Conservation (phyloP, 2,888 invertebrate genomes). For the Lasioglossum lativentre region DNA sequence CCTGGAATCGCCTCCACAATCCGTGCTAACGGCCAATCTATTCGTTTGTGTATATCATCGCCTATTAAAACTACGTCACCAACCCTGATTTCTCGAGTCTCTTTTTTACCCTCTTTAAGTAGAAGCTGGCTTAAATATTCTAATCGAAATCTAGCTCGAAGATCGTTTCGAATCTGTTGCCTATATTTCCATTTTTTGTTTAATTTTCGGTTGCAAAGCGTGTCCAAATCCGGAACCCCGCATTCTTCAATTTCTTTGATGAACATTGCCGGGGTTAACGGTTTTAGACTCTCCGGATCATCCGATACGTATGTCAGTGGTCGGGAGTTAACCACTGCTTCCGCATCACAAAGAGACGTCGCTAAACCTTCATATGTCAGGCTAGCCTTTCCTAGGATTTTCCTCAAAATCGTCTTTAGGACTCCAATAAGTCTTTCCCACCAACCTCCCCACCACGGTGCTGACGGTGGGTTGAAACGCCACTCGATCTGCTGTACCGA, state of each 20-base stretch:
- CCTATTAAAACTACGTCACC: slow-evolving; percentile 65
- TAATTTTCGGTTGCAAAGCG: slow-evolving; percentile 15
- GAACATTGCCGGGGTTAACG: slow-evolving; percentile 48
- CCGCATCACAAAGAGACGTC: too few relatives aligned
- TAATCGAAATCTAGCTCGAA: slow-evolving; percentile 53
- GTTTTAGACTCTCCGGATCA: slow-evolving; percentile 60
- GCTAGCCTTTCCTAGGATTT: too few relatives aligned
- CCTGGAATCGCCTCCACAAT: slow-evolving; percentile 51
- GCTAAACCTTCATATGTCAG: too few relatives aligned
- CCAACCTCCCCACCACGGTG: too few relatives aligned
- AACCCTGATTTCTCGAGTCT: slow-evolving; percentile 9
- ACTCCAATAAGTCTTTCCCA: too few relatives aligned
- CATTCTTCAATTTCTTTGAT: slow-evolving; percentile 14
- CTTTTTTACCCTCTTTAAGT: slow-evolving; percentile 17
- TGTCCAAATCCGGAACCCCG: slow-evolving; percentile 54
- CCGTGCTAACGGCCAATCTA: slow-evolving; percentile 65
- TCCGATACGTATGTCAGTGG: slow-evolving; percentile 73
- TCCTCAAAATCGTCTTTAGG: too few relatives aligned
- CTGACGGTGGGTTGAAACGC: too few relatives aligned
- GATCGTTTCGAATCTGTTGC: slow-evolving; percentile 28
- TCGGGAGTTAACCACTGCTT: too few relatives aligned
- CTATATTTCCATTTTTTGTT: slow-evolving; percentile 24
- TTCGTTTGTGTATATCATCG: slow-evolving; percentile 53
- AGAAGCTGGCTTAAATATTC: slow-evolving; percentile 21
- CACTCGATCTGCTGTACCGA: too few relatives aligned